A percentile compares a stretch with the other conserved stretches of the same genome.
Evolutionary conservation across 2,888 invertebrate species (phyloP).

Genomic region (Trichogramma dendrolimi): DNA sequence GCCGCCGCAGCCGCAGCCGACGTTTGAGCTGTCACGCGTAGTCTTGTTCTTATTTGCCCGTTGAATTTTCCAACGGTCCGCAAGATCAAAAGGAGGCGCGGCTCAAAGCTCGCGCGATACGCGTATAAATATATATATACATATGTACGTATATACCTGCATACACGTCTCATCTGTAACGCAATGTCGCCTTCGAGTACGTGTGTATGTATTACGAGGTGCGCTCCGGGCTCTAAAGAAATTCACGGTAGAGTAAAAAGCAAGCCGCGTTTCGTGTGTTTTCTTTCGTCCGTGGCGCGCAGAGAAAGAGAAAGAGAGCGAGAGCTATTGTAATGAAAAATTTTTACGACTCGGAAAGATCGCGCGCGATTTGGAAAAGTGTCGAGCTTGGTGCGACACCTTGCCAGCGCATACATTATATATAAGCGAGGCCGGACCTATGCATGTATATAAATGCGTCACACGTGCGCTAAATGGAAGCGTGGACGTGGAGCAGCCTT

Average conservation of each 20-base stretch:
- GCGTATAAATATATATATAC: no score
- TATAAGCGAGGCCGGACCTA: constrained; percentile 40
- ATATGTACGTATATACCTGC: no score
- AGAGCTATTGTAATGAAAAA: no score
- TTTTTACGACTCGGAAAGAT: no score
- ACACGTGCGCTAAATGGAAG: constrained; percentile 27
- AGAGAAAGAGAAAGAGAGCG: not conserved
- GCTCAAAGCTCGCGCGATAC: not conserved
- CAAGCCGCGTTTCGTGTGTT: not conserved
- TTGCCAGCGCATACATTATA: constrained; percentile 44
- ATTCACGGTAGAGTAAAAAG: not conserved
- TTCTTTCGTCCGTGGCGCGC: not conserved
- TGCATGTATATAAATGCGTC: constrained; percentile 47
- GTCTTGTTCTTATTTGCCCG: constrained; percentile 10
- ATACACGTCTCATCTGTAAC: no score
- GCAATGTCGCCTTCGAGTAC: no score
- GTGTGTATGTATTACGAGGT: no score
- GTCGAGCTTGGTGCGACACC: constrained; percentile 37
- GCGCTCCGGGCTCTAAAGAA: no score
- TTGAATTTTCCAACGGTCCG: constrained; percentile 14
- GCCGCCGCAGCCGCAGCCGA: not conserved
- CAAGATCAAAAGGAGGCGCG: constrained; percentile 8
- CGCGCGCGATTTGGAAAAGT: not conserved
- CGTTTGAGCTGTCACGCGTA: no score
- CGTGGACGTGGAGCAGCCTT: not conserved